These are phyloP conservation scores for Pseudomugil gertrudae DNA, from an alignment of 2,797 vertebrate species.

Conservation along the genomic window DNA sequence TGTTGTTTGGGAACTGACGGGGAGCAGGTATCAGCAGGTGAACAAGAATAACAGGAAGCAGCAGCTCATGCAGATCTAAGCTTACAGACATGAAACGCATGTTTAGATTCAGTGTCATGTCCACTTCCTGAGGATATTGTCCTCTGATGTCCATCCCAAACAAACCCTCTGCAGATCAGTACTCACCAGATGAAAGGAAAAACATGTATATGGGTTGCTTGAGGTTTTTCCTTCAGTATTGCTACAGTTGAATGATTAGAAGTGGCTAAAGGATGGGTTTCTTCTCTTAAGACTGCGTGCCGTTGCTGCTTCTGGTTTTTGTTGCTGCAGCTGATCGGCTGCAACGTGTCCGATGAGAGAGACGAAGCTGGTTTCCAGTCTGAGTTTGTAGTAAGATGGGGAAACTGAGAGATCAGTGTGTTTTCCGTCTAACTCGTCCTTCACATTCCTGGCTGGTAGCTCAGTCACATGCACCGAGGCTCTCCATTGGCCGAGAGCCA, in stretches of 20 bases:
- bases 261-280: background rate
- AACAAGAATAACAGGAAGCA: background rate
- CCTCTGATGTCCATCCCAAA: background rate
- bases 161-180: background rate
- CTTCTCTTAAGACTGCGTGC: too few species aligned
- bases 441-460: constrained; percentile 18
- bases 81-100: background rate
- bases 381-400: background rate
- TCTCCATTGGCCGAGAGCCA: constrained; percentile 7
- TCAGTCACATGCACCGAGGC: constrained; percentile 5
- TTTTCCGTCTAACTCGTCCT: background rate
- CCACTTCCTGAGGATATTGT: background rate
- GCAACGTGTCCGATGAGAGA: background rate
- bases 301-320: background rate
- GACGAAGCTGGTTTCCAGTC: background rate
- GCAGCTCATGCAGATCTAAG: background rate
- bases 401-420: background rate
- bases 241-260: background rate
- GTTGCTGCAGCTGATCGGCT: background rate
- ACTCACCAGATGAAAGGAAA: background rate
- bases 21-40: background rate
- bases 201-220: background rate
- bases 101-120: background rate
- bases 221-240: background rate
- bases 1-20: background rate